Evolutionary conservation across 2,113 vertebrate species (phyloP).

Genomic region (Onychorhynchus coronatus): DNA sequence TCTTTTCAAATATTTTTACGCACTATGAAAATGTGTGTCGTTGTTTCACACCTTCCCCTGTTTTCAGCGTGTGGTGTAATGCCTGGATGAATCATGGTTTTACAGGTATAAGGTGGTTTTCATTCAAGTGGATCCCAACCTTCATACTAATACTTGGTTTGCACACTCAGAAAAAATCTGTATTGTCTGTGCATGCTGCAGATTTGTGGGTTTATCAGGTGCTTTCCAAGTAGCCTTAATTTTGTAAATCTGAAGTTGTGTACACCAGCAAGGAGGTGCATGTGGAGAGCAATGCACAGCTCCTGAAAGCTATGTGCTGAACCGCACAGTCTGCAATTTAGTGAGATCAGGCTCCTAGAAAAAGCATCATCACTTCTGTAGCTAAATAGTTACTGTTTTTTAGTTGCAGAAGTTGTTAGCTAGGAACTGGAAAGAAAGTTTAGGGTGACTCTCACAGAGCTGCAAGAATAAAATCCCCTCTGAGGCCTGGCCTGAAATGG

Average conservation of each 20-base stretch:
- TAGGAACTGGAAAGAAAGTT: conserved; percentile 32
- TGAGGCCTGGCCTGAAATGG: conserved; percentile 57
- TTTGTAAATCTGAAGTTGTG: not conserved
- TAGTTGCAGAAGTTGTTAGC: not conserved
- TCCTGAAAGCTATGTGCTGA: not conserved
- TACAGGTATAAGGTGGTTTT: conserved; percentile 18
- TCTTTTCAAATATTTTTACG: not conserved
- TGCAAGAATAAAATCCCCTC: conserved; percentile 3
- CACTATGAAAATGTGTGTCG: not conserved
- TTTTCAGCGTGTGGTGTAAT: not conserved
- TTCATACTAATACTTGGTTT: not conserved
- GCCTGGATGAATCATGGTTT: conserved; percentile 1
- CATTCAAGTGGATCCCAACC: not conserved
- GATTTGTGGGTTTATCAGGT: conserved; percentile 2
- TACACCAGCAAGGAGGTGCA: not conserved
- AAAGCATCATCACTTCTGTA: not conserved
- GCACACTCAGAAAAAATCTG: not conserved
- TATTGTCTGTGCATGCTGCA: not conserved
- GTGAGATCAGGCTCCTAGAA: not conserved
- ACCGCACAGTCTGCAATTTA: not conserved
- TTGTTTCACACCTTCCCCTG: conserved; percentile 3
- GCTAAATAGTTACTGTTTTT: not conserved
- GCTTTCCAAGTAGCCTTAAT: not conserved
- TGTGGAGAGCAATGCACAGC: not conserved
- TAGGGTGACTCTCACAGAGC: not conserved